Base-by-base conservation (phyloP, 2,888 invertebrate species). In the Seira musarum region DNA sequence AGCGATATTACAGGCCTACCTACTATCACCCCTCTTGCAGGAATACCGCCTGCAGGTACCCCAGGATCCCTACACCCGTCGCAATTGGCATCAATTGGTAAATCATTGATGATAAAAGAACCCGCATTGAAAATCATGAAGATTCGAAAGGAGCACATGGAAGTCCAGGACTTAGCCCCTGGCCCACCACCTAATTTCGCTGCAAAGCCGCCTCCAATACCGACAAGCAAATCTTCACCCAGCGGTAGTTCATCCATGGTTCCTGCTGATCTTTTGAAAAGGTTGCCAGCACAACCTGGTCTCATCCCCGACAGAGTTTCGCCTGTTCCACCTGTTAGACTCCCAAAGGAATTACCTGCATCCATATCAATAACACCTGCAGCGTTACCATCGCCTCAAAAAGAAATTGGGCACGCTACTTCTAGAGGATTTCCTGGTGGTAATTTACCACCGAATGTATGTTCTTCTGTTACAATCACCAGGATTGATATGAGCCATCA, bases 401-500 rank as follows among this genome's bases (percentile, higher is more conserved):
- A 69, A 15, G 74, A 80, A 40, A 30, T 57, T 15, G 69, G 77
- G 2, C 63, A 68, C 22, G 74, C 76, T 5, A 25, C 78, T 0
- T 65, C 69, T 3, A 72, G 73, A 40, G 67, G 64, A n/a, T 79
- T 68, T 35, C 25, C 60, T 24, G 70, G 77, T 53, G 66, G 57
- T 2, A 49, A 49, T n/a, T 68, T 84, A 13, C 81, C 83, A n/a
- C 74, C 85, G 0, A 86, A 79, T 66, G 84, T 85, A 2, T 85
- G 86, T 57, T 85, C 86, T 5, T 85, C 85, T 2, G 84, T 86
- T 0, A 86, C 86, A 35, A 86, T 86, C 13, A 86, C 86, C 1
- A 75, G 85, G n/a, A 85, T 86, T 64, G 85, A 85, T 22, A 85
- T 86, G 86, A 72, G 80, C 15, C 69, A 82, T 30, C 78, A 81